Evolutionary conservation across 2,888 invertebrate species (phyloP).

Genomic region (Macrophya alboannulata): DNA sequence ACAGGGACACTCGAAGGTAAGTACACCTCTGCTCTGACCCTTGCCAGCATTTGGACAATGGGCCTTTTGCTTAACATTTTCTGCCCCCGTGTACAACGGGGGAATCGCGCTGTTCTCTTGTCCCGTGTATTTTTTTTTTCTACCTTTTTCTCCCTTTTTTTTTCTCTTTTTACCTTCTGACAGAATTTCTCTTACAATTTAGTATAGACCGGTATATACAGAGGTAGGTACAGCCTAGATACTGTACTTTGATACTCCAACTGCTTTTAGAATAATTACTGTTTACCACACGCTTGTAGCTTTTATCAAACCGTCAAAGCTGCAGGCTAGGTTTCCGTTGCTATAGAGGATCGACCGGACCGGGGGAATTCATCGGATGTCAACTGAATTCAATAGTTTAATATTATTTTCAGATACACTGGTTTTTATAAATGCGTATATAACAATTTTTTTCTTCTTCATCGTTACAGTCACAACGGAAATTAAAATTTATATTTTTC

Average conservation of each 20-base stretch:
- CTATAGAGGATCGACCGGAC: not conserved
- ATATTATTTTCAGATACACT: not conserved
- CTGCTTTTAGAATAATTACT: constrained; percentile 41
- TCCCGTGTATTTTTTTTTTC: not conserved
- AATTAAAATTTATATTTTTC: too few relatives aligned
- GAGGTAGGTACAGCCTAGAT: not conserved
- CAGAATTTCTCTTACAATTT: not conserved
- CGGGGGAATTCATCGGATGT: not conserved
- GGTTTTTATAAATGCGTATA: too few relatives aligned
- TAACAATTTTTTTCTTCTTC: too few relatives aligned
- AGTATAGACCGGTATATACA: not conserved
- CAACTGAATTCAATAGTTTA: not conserved
- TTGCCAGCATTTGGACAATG: constrained; percentile 51
- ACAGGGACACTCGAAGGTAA: constrained; percentile 80
- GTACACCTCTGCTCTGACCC: constrained; percentile 57
- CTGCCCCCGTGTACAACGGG: not conserved
- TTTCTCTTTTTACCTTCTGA: not conserved
- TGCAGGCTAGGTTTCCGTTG: not conserved
- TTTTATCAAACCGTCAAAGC: not conserved
- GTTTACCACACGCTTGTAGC: not conserved
- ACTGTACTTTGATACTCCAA: not conserved
- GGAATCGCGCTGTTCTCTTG: not conserved
- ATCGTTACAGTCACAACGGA: too few relatives aligned
- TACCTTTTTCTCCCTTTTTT: not conserved
- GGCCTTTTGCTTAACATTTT: constrained; percentile 27